Evolutionary conservation across 2,888 invertebrate genomes (phyloP).

Genomic region (Xestia xanthographa): DNA sequence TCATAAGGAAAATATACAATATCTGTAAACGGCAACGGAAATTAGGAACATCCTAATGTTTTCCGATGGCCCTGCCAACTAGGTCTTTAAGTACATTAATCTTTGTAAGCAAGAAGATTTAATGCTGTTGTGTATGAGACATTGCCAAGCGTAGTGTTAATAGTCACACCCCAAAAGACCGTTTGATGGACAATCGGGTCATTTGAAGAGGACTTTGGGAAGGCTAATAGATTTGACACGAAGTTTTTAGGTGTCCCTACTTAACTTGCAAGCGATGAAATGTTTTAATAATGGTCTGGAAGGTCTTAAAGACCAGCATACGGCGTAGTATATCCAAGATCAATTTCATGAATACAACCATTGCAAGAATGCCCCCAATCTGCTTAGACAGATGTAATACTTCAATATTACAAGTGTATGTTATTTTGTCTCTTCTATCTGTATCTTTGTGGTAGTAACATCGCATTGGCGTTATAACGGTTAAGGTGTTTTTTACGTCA

Average conservation of each 20-base stretch:
- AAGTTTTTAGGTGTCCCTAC: no score
- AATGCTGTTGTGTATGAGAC: constrained; percentile 23
- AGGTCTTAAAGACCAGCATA: no score
- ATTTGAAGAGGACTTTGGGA: not conserved
- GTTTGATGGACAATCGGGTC: not conserved
- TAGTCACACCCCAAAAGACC: constrained; percentile 16
- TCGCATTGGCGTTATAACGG: no score
- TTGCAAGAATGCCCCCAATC: no score
- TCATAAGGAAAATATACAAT: constrained; percentile 21
- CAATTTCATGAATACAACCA: not conserved
- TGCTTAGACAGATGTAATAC: no score
- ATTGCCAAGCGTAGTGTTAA: constrained; percentile 23
- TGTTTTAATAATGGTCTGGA: no score
- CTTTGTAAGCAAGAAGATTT: constrained; percentile 39
- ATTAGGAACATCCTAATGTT: constrained; percentile 56
- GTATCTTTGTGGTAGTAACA: no score
- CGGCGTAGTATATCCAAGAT: no score
- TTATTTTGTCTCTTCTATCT: no score
- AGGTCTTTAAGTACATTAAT: constrained; percentile 45
- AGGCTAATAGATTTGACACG: not conserved
- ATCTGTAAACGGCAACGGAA: constrained; percentile 42
- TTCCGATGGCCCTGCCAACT: constrained; percentile 45
- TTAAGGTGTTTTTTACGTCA: no score
- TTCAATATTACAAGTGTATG: no score
- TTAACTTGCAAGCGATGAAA: no score